Evolutionary conservation across 1,140 invertebrate genomes (phyloP).

Genomic region (Trachymyrmex cornetzi): DNA sequence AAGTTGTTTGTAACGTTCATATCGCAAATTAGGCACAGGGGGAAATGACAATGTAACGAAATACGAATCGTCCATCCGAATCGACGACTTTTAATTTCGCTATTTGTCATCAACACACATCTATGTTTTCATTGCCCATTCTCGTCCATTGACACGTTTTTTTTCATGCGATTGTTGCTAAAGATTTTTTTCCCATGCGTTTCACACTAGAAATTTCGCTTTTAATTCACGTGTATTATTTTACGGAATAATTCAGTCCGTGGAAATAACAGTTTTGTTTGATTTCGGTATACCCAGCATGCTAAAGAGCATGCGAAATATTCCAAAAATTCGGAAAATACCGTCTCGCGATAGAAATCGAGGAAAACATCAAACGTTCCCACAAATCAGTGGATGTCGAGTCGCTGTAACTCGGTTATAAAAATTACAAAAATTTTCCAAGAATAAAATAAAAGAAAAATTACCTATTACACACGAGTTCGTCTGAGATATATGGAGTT

Average conservation of each 20-base stretch:
- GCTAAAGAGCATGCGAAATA: constrained; percentile 33
- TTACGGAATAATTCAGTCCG: constrained; percentile 24
- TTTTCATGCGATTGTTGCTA: constrained; percentile 23
- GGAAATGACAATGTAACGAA: background rate
- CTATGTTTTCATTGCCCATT: constrained; percentile 40
- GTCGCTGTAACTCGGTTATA: background rate
- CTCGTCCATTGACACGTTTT: constrained; percentile 50
- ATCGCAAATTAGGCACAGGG: background rate
- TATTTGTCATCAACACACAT: constrained; percentile 52
- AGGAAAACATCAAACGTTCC: background rate
- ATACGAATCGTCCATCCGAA: constrained; percentile 8
- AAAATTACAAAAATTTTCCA: background rate
- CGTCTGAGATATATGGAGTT: background rate
- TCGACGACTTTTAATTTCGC: constrained; percentile 45
- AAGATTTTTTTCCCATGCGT: constrained; percentile 51
- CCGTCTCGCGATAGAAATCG: background rate
- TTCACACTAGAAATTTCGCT: constrained; percentile 33
- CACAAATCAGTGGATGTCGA: background rate
- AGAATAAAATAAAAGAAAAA: background rate
- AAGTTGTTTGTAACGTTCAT: background rate
- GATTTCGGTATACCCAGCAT: background rate
- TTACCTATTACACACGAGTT: background rate
- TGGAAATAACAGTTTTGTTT: constrained; percentile 29
- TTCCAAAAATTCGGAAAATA: background rate
- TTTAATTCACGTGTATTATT: constrained; percentile 41